phyloP scores from a whole-genome alignment of 1,140 invertebrate species.

The Drosophila elegans region DNA sequence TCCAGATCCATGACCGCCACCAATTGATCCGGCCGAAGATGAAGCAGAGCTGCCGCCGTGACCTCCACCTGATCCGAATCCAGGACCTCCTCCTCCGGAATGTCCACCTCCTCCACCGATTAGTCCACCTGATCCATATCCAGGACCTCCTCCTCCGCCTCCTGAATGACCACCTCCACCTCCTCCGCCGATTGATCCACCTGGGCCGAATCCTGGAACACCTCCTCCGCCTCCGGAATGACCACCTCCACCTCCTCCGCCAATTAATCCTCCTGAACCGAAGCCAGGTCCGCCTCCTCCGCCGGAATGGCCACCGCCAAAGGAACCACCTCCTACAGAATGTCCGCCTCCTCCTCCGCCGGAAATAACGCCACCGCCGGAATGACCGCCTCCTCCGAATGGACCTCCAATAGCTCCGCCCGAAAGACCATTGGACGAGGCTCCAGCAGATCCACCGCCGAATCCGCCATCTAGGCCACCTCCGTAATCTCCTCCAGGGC shows the following conservation, averaged over 20 bases:
- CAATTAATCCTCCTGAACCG: conserved; percentile 18
- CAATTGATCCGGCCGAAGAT: conserved; percentile 23
- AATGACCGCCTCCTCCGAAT: conserved; percentile 30
- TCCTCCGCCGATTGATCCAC: neutral
- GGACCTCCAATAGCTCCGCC: conserved; percentile 20
- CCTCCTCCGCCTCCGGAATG: conserved; percentile 27
- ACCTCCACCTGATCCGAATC: conserved; percentile 15
- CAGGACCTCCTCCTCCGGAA: conserved; percentile 6
- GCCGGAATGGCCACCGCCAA: conserved; percentile 21
- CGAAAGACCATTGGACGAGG: too few relatives aligned
- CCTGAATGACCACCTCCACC: conserved; percentile 23
- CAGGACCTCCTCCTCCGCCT: conserved; percentile 21
- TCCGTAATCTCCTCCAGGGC: too few relatives aligned
- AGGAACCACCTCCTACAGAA: conserved; percentile 3
- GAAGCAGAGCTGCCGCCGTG: conserved; percentile 24
- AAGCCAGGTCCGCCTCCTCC: conserved; percentile 12
- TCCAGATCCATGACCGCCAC: conserved; percentile 17
- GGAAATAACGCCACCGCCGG: conserved; percentile 5
- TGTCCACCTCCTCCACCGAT: neutral
- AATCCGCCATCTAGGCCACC: conserved; percentile 11
- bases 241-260: conserved; percentile 23
- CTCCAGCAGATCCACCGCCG: too few relatives aligned
- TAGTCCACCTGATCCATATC: conserved; percentile 6
- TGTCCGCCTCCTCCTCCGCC: conserved; percentile 30
- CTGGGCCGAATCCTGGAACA: neutral